phyloP scores from a whole-genome alignment of 2,113 vertebrate genomes.

The Eclectus roratus region DNA sequence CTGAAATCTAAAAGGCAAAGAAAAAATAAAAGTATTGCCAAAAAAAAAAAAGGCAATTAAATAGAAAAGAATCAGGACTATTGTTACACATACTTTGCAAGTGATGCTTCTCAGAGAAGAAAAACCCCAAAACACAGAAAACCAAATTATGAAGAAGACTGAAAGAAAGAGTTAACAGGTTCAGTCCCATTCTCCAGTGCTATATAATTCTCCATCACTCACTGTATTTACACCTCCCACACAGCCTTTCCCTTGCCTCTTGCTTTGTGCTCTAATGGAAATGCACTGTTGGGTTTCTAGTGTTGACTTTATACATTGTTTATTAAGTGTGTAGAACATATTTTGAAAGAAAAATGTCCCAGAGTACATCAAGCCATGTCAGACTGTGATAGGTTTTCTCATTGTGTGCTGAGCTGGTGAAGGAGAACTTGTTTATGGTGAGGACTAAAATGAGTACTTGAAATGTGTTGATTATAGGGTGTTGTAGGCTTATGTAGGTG shows the following conservation, averaged over 20 bases:
- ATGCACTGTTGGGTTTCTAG: neutral
- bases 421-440: neutral
- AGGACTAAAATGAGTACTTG: neutral
- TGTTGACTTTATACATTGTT: neutral
- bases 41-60: neutral
- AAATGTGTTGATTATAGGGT: conserved; percentile 15
- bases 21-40: neutral
- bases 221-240: conserved; percentile 35
- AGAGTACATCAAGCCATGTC: neutral
- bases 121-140: neutral
- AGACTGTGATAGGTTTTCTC: conserved; percentile 1
- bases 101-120: neutral
- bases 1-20: neutral
- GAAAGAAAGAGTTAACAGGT: neutral
- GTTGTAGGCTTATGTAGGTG: neutral
- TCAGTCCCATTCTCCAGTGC: neutral
- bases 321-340: neutral
- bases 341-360: conserved; percentile 22
- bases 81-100: neutral
- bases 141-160: neutral
- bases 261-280: conserved; percentile 32
- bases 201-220: neutral
- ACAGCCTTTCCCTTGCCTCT: neutral
- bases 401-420: neutral
- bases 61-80: neutral